Evolutionary conservation across 2,113 vertebrate species (phyloP).

Genomic region (Falco punctatus): DNA sequence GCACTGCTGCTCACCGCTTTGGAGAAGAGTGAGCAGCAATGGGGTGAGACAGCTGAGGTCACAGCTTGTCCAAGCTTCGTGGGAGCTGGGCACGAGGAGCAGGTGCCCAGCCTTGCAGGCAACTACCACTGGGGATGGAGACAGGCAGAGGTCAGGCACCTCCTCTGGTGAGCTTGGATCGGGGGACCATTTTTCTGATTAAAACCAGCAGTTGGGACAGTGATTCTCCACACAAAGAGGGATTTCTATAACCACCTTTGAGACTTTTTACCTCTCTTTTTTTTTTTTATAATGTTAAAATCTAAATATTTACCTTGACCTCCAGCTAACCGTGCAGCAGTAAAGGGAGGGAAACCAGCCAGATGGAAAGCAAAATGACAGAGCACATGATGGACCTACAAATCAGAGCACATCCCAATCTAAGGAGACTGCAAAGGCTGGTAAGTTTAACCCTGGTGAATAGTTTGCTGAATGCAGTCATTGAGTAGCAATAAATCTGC

Average conservation of each 20-base stretch:
- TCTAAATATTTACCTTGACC: background rate
- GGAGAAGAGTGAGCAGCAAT: background rate
- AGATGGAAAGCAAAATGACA: background rate
- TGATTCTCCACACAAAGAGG: background rate
- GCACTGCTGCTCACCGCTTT: background rate
- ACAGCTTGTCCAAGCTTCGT: background rate
- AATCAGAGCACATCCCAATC: background rate
- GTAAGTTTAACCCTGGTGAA: background rate
- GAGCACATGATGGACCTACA: background rate
- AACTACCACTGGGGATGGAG: background rate
- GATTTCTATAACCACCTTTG: background rate
- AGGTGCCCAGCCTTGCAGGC: background rate
- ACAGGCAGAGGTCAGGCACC: background rate
- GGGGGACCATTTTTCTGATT: background rate
- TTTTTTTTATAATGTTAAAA: background rate
- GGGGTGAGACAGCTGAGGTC: rapidly evolving
- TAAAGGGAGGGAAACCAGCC: background rate
- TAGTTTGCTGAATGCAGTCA: background rate
- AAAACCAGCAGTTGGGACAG: background rate
- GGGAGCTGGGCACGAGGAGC: rapidly evolving
- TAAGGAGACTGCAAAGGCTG: background rate
- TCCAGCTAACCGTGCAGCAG: background rate
- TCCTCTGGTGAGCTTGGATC: background rate
- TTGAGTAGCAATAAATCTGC: background rate
- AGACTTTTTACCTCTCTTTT: background rate